Conservation (phyloP, 2,888 invertebrate species). For the Cremastobaeus sp. region DNA sequence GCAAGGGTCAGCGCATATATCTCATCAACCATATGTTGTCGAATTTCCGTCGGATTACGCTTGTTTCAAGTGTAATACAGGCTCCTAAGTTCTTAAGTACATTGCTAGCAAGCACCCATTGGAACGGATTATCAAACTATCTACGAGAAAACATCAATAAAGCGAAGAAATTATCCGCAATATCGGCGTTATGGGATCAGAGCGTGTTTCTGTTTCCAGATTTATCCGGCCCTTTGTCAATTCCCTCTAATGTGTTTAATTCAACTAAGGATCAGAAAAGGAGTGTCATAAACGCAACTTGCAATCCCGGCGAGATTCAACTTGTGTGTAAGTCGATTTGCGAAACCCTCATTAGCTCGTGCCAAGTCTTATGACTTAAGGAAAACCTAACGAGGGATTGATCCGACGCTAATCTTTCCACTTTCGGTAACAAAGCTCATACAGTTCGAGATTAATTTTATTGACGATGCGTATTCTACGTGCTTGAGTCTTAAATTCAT, state of each 20-base stretch:
- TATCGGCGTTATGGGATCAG: no score
- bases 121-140: conserved; percentile 34
- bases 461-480: no score
- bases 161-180: conserved; percentile 11
- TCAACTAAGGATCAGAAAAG: conserved; percentile 12
- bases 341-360: conserved; percentile 44
- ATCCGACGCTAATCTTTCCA: conserved; percentile 26
- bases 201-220: background rate
- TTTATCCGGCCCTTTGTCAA: background rate
- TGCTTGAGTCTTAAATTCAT: no score
- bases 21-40: conserved; percentile 34
- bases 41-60: conserved; percentile 48
- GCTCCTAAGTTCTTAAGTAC: conserved; percentile 41
- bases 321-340: conserved; percentile 42
- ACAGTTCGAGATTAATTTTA: conserved; percentile 29
- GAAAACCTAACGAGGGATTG: conserved; percentile 45
- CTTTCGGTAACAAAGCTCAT: conserved; percentile 18
- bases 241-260: conserved; percentile 3
- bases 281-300: conserved; percentile 30
- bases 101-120: conserved; percentile 29
- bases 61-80: conserved; percentile 50
- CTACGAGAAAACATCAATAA: conserved; percentile 2
- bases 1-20: conserved; percentile 28
- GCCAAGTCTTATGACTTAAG: conserved; percentile 41
- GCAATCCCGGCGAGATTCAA: conserved; percentile 2